Conservation (phyloP, 2,797 vertebrate genomes). For the Mus minutoides region DNA sequence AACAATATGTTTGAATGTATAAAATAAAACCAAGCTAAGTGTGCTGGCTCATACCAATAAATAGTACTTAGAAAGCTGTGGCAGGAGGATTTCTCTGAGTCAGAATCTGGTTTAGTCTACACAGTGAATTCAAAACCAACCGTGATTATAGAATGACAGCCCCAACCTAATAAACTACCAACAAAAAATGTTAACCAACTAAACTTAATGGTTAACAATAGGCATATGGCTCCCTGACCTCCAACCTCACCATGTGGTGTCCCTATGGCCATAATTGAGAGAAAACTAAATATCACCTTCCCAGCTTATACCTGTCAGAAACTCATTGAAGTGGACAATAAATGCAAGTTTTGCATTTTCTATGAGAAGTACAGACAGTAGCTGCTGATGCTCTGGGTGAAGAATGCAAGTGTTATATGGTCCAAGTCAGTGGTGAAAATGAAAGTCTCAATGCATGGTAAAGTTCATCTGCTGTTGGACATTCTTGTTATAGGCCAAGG, state of each 20-base stretch:
- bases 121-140: not conserved
- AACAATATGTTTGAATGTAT: not conserved
- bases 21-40: not conserved
- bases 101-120: not conserved
- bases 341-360: not conserved
- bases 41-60: not conserved
- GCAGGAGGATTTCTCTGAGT: not conserved
- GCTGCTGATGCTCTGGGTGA: not conserved
- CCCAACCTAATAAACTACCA: not conserved
- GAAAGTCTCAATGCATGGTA: not conserved
- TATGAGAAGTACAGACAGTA: not conserved
- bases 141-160: not conserved
- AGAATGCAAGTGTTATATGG: not conserved
- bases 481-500: not conserved
- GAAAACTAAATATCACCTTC: not conserved
- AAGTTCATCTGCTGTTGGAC: not conserved
- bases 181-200: not conserved
- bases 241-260: fast-evolving
- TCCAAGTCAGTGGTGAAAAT: not conserved
- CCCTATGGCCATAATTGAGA: not conserved
- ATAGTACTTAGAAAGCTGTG: not conserved
- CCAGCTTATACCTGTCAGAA: not conserved
- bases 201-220: not conserved
- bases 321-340: too few relatives aligned
- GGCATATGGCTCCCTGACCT: not conserved